Percentiles rank a stretch among this genome's conserved stretches.
These are phyloP conservation scores for Clarias macrocephalus DNA, from an alignment of 2,113 vertebrate species.

Conservation along the genomic window DNA sequence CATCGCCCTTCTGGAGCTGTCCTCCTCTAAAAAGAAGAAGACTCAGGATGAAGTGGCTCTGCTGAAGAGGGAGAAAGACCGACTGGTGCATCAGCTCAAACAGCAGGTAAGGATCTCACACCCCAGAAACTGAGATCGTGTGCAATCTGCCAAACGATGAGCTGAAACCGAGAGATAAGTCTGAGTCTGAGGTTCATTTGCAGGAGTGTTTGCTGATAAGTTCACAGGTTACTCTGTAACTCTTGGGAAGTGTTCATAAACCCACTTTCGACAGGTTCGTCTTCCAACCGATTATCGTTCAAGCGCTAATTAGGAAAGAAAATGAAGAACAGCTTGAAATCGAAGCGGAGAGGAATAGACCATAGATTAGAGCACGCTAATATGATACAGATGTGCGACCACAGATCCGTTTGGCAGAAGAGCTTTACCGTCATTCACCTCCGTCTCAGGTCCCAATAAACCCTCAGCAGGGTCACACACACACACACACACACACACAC, in stretches of 20 bases:
- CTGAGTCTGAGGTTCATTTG: not conserved
- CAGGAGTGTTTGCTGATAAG: not conserved
- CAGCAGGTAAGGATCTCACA: conserved; percentile 81
- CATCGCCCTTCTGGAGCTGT: conserved; percentile 93
- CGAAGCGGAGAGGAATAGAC: conserved; percentile 9
- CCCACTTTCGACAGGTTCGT: not conserved
- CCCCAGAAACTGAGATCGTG: no score
- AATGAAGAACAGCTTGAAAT: not conserved
- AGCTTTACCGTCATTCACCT: conserved; percentile 67
- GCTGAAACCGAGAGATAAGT: not conserved
- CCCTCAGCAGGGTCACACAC: conserved; percentile 9
- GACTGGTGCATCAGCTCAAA: conserved; percentile 94
- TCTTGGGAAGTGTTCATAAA: not conserved
- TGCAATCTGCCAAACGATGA: not conserved
- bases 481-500: not conserved
- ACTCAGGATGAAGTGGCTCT: conserved; percentile 95
- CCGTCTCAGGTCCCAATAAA: conserved; percentile 49
- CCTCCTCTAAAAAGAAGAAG: conserved; percentile 96
- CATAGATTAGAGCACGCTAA: conserved; percentile 48
- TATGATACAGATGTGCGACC: conserved; percentile 65
- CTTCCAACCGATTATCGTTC: not conserved
- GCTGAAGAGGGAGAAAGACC: conserved; percentile 92
- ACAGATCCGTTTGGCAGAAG: conserved; percentile 56
- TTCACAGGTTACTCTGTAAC: not conserved
- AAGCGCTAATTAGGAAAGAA: conserved; percentile 2